Percentiles rank a stretch among this genome's conserved stretches.
Evolutionary conservation across 35 echinoderm and acorn worm species (phyloP).

Genomic region (Nesometra sesokonis): DNA sequence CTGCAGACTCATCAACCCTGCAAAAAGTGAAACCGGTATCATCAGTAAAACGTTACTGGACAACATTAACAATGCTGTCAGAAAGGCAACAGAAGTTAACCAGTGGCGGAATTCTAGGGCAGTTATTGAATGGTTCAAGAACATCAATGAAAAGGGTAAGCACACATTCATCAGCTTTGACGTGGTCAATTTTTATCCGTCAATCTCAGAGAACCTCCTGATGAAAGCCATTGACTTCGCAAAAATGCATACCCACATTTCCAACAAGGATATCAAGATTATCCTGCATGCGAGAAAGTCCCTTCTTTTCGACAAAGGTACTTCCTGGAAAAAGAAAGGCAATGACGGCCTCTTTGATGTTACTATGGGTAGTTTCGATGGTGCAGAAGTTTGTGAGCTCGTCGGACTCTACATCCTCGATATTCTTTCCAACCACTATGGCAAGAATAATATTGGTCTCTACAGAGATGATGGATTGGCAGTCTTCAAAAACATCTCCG

Average conservation of each 20-base stretch:
- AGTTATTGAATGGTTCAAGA: slow-evolving; percentile 15
- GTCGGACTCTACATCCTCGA: background rate
- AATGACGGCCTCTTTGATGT: background rate
- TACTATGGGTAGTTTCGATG: slow-evolving; percentile 11
- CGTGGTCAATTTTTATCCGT: slow-evolving; percentile 12
- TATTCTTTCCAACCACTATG: background rate
- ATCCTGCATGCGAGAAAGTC: slow-evolving; percentile 3
- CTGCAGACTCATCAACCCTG: slow-evolving; percentile 4
- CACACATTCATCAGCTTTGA: slow-evolving; percentile 4
- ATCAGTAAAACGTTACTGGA: slow-evolving; percentile 21
- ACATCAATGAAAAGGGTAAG: background rate
- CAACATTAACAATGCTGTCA: background rate
- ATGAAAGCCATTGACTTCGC: background rate
- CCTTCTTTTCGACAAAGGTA: background rate
- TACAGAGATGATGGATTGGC: slow-evolving; percentile 18
- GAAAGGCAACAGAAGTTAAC: background rate
- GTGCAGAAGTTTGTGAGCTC: slow-evolving; percentile 10
- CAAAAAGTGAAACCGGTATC: slow-evolving; percentile 5
- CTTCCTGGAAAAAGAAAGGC: background rate
- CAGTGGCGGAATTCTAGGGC: background rate
- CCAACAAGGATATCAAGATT: background rate
- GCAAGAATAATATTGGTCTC: background rate
- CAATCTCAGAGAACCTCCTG: background rate
- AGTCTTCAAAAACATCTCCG: background rate
- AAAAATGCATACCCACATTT: background rate